Percentiles rank a stretch among this genome's conserved stretches.
These are phyloP conservation scores for Pristiophorus japonicus DNA, from an alignment of 2,113 vertebrate species.

Conservation along the genomic window DNA sequence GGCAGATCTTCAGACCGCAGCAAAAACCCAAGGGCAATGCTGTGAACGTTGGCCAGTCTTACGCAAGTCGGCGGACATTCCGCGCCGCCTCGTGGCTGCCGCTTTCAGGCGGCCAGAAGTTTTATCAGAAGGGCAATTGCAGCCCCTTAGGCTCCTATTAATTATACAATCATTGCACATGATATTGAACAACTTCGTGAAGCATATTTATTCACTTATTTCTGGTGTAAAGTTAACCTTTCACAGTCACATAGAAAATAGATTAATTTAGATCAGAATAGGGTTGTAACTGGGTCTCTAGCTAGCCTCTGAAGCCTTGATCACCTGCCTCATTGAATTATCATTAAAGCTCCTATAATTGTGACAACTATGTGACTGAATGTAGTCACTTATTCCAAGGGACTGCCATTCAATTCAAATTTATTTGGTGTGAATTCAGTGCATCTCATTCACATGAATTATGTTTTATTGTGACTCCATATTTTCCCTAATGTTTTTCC, in stretches of 20 bases:
- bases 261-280: background rate
- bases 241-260: background rate
- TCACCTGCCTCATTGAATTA: background rate
- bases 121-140: no score
- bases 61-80: no score
- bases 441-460: background rate
- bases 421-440: constrained; percentile 17
- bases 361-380: background rate
- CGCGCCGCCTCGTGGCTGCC: no score
- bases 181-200: background rate
- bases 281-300: background rate
- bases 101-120: no score
- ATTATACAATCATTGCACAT: background rate
- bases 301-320: background rate
- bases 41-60: no score
- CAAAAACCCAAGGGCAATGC: no score
- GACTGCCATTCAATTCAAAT: background rate
- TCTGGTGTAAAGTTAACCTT: background rate
- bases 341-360: background rate
- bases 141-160: background rate
- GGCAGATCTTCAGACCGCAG: no score
- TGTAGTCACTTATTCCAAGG: background rate
- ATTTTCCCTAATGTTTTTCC: constrained; percentile 4
- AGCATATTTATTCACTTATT: background rate
- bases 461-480: background rate